Conservation (phyloP, 2,888 invertebrate species). For the Dryomyza anilis region DNA sequence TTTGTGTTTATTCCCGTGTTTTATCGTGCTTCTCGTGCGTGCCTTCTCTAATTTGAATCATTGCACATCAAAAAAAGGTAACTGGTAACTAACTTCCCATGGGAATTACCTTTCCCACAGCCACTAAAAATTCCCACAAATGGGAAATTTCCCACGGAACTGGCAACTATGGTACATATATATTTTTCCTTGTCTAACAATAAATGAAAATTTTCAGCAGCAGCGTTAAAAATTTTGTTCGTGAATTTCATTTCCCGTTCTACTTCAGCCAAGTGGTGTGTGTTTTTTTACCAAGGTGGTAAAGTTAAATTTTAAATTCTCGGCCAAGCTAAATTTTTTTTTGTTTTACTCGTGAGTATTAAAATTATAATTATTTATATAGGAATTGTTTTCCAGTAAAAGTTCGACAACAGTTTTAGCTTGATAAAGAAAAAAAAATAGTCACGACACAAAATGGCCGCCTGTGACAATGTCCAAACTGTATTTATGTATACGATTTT, state of each 20-base stretch:
- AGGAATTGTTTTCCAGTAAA: slow-evolving; percentile 1
- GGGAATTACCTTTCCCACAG: no score
- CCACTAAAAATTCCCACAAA: no score
- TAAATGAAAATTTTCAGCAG: slow-evolving; percentile 16
- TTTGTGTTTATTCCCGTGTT: no score
- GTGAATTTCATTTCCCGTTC: slow-evolving; percentile 35
- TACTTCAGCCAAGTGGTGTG: slow-evolving; percentile 32
- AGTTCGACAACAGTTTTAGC: background rate
- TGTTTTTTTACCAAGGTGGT: slow-evolving; percentile 24
- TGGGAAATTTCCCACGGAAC: no score
- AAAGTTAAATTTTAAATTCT: slow-evolving; percentile 44
- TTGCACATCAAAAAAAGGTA: no score
- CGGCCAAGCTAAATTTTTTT: slow-evolving; percentile 58
- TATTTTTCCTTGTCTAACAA: background rate
- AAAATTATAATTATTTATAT: slow-evolving; percentile 13
- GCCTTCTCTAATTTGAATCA: no score
- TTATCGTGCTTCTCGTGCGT: no score
- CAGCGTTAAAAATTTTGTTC: slow-evolving; percentile 28
- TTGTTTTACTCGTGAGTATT: slow-evolving; percentile 61
- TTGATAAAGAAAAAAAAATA: background rate
- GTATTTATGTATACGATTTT: no score
- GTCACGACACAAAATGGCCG: slow-evolving; percentile 27
- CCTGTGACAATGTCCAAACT: no score
- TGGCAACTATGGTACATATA: no score
- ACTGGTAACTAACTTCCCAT: no score